Evolutionary conservation across 2,113 vertebrate species (phyloP).

Genomic region (Oenanthe melanoleuca): DNA sequence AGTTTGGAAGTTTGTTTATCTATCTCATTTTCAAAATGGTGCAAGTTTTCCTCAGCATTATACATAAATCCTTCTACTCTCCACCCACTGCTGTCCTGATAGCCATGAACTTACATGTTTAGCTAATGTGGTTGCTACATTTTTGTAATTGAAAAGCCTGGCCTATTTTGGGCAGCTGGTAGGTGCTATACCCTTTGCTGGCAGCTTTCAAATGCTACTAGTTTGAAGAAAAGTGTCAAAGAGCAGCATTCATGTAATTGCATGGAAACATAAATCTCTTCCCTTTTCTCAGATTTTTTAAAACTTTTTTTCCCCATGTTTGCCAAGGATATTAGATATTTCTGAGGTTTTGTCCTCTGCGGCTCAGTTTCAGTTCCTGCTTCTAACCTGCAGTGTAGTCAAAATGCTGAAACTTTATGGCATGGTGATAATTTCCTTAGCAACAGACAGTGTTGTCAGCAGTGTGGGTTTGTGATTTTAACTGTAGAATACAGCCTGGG

Average conservation of each 20-base stretch:
- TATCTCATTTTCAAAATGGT: constrained; percentile 28
- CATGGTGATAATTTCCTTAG: constrained; percentile 37
- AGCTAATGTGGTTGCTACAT: constrained; percentile 32
- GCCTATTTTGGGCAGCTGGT: constrained; percentile 43
- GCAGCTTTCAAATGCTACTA: background rate
- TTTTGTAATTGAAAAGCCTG: constrained; percentile 52
- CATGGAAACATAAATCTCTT: background rate
- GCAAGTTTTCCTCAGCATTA: background rate
- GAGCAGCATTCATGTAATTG: background rate
- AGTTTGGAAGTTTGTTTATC: constrained; percentile 34
- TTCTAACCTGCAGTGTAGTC: constrained; percentile 33
- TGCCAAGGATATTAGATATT: background rate
- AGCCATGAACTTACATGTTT: background rate
- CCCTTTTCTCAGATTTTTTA: background rate
- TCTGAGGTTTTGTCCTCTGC: constrained; percentile 13
- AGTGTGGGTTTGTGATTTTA: background rate
- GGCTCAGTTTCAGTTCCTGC: background rate
- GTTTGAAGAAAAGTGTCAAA: constrained; percentile 26
- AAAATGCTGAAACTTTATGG: constrained; percentile 34
- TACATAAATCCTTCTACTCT: constrained; percentile 33
- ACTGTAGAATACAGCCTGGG: background rate
- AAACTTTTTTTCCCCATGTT: background rate
- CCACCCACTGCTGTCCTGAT: constrained; percentile 1
- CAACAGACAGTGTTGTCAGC: constrained; percentile 15
- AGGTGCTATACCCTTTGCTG: constrained; percentile 20